Base-by-base conservation (phyloP, 2,888 invertebrate species). In the Physocephala rufipes region DNA sequence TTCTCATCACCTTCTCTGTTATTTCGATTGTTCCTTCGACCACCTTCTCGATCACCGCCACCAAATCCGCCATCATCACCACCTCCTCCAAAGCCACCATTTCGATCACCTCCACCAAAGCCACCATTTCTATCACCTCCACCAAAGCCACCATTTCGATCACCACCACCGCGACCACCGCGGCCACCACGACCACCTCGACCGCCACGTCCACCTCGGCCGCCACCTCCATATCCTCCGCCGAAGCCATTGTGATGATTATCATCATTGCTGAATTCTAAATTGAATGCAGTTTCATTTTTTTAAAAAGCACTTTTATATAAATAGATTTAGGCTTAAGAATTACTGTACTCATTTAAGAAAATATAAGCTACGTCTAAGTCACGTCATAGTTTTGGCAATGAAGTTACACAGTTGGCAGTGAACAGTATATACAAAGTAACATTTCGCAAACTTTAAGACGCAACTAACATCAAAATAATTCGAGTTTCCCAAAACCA, bases 21-120 rank as follows among this genome's bases (percentile, higher is more conserved):
- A 0, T 69, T 49, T 4, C 76, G 79, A 36, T 75, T 76, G 45
- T 74, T 74, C 4, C 53, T 12, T 78, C 76, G 12, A 77, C 76
- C 58, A 74, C 79, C 36, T 36, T 9, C 36, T 7, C 9, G 36
- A 9, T 36, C 36, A 59, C 75, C 73, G 26, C 75, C n/a, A n/a
- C n/a, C n/a, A n/a, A n/a, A n/a, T n/a, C n/a, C 77, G 63, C 71
- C 13, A 70, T 69, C 68, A 0, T 45, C 75, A 74, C 73, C 72
- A 12, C 74, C 74, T 7, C 64, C 67, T 12, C 76, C 71, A 7
- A 74, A 75, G 16, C 77, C 78, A 16, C 72, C 75, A 4, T 74
- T 76, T 36, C 76, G 73, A 7, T 72, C 66, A 36, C n/a, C n/a
- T 47, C 65, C 0, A 13, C 72, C 73, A 16, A 71, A 28, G 2